Conservation (phyloP, 92 coral and sea anemone species). For the Palythoa heliodiscus region DNA sequence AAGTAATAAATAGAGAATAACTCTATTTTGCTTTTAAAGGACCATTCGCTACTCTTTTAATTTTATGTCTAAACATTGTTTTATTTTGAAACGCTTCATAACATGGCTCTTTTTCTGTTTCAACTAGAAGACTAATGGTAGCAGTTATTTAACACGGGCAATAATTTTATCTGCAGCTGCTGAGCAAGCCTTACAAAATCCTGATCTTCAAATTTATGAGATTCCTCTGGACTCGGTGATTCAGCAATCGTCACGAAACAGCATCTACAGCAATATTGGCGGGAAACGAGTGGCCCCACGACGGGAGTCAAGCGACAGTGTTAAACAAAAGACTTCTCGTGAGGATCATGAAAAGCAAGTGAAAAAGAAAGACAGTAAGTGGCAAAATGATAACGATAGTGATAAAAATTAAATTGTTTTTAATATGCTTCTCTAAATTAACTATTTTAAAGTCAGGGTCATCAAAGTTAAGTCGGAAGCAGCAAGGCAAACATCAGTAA, state of each 20-base stretch:
- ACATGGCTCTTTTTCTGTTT: too few species aligned
- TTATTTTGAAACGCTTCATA: too few species aligned
- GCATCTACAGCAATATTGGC: constrained; percentile 65
- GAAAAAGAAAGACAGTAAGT: constrained; percentile 62
- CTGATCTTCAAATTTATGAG: constrained; percentile 89
- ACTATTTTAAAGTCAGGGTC: too few species aligned
- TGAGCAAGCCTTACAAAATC: constrained; percentile 66
- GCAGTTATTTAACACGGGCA: neutral
- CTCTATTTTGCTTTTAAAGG: too few species aligned
- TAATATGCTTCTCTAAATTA: too few species aligned
- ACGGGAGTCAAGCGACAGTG: constrained; percentile 44
- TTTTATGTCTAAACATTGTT: too few species aligned
- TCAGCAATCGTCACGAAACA: constrained; percentile 54
- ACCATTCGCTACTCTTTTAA: too few species aligned
- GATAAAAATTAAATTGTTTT: neutral
- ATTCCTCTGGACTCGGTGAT: constrained; percentile 87
- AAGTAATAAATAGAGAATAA: too few species aligned
- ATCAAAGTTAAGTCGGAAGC: too few species aligned
- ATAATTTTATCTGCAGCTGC: constrained; percentile 37
- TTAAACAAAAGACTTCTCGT: constrained; percentile 30
- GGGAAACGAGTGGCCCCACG: constrained; percentile 76
- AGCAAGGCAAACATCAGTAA: too few species aligned
- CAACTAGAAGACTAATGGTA: too few species aligned
- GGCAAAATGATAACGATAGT: neutral
- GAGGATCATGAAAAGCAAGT: constrained; percentile 30